These are phyloP conservation scores for Spialia ferax DNA, from an alignment of 2,888 invertebrate species.

Conservation along the genomic window DNA sequence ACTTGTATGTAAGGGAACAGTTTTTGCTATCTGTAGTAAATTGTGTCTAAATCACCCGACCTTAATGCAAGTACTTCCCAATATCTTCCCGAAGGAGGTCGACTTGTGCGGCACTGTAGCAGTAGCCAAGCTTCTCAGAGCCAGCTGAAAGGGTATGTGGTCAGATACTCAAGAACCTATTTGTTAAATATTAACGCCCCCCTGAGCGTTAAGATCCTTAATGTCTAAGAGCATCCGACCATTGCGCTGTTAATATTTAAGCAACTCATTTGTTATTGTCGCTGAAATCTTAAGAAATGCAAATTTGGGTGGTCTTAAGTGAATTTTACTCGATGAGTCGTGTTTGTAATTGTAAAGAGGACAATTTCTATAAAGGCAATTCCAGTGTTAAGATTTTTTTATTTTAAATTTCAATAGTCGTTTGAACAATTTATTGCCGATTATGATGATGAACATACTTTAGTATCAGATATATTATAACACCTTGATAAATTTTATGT, in stretches of 20 bases:
- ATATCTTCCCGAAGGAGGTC: constrained; percentile 46
- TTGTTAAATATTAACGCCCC: constrained; percentile 76
- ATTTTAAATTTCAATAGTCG: too few relatives aligned
- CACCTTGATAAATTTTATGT: too few relatives aligned
- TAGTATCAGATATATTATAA: too few relatives aligned
- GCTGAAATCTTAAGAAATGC: constrained; percentile 20
- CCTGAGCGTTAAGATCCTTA: constrained; percentile 46
- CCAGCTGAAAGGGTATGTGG: constrained; percentile 76
- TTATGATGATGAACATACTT: too few relatives aligned
- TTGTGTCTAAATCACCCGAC: not conserved
- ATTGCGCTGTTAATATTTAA: constrained; percentile 31
- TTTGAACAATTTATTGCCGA: too few relatives aligned
- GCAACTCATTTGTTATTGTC: constrained; percentile 35
- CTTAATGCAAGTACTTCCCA: constrained; percentile 10
- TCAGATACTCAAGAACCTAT: constrained; percentile 77
- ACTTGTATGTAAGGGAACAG: too few relatives aligned
- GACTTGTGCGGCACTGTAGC: constrained; percentile 69
- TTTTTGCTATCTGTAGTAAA: not conserved
- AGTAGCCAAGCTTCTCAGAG: constrained; percentile 6
- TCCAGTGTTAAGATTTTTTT: too few relatives aligned
- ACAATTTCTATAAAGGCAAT: not conserved
- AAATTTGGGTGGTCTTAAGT: constrained; percentile 10
- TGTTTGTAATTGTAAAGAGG: not conserved
- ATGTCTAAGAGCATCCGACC: constrained; percentile 34
- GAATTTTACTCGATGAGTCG: not conserved